Evolutionary conservation across 2,113 vertebrate species (phyloP), one percentile per base, ranked within the genome.

Genomic region (Bujurquina vittata): DNA sequence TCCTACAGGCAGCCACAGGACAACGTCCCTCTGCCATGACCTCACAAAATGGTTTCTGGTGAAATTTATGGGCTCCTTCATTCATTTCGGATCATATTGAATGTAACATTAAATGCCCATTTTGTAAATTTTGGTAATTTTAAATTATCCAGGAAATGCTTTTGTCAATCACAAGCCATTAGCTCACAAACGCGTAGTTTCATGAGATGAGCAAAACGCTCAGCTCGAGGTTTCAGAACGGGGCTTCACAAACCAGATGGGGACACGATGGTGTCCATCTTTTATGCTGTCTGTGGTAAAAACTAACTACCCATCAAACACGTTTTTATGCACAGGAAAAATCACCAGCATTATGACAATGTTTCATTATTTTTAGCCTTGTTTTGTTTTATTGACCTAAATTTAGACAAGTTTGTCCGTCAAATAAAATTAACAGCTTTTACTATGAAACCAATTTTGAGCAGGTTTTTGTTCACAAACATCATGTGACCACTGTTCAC

Each of bases 1-100:
- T 46, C 63, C 43, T 69, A 2, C 40, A 29, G 63, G 49, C 10
- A 22, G 14, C 63, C 46, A 15, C 15, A 46, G 62, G 15, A 0
- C 17, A 65, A 65, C 37, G 1, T 14, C 22, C 0, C 43, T 23
- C 23, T 49, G 63, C 20, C 17, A 4, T 17, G 17, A 69, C 4
- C 23, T 69, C 65, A 52, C 18, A 52, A 20, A 52, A 52, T 20
- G 17, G 43, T 52, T 29, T 31, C 43, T 31, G 23, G 63, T 29
- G 26, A 29, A 69, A 46, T 69, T 3, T 23, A 18, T 18, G 0
- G 0, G 10, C 29, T 69, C 65, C 0, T 20, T 69, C 65, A 69
- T 3, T 69, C 10, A 0, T 69, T 67, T 67, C 40, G 11, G 40
- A 15, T 67, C 63, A 0, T 18, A 18, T 18, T 49, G 15, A 29